Percentiles rank a stretch among this genome's conserved stretches.
Conservation (phyloP, 2,888 invertebrate genomes). For the Caprella mutica region DNA sequence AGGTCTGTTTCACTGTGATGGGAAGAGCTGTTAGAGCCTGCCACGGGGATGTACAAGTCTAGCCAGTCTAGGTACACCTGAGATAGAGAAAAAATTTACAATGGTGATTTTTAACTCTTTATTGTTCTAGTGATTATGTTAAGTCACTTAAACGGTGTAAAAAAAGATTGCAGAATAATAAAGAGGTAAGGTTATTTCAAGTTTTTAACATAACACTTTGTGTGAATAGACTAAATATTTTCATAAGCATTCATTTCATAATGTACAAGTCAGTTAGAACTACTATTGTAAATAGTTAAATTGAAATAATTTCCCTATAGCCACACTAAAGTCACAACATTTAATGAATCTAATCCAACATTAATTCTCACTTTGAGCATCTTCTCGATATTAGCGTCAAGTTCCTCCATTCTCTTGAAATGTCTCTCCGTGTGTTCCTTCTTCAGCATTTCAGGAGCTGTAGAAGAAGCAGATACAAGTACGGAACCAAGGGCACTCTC, state of each 20-base stretch:
- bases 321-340: too few species aligned
- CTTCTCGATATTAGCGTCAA: conserved; percentile 62
- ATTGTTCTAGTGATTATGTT: neutral
- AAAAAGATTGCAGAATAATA: neutral
- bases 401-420: conserved; percentile 51
- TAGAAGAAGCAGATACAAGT: conserved; percentile 17
- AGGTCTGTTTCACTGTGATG: conserved; percentile 41
- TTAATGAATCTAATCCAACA: too few species aligned
- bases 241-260: too few species aligned
- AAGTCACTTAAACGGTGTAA: neutral
- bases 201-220: too few species aligned
- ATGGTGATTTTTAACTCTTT: neutral
- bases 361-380: conserved; percentile 63
- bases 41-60: conserved; percentile 56
- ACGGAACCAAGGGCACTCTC: conserved; percentile 57
- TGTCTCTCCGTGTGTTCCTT: conserved; percentile 20
- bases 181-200: too few species aligned
- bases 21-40: conserved; percentile 37
- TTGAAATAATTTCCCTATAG: too few species aligned
- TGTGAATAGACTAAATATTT: too few species aligned
- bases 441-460: conserved; percentile 8
- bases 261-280: too few species aligned
- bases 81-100: conserved; percentile 34
- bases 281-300: too few species aligned
- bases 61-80: conserved; percentile 77